These are phyloP conservation scores for Limulus polyphemus DNA, from an alignment of 2,888 invertebrate species.

Conservation along the genomic window DNA sequence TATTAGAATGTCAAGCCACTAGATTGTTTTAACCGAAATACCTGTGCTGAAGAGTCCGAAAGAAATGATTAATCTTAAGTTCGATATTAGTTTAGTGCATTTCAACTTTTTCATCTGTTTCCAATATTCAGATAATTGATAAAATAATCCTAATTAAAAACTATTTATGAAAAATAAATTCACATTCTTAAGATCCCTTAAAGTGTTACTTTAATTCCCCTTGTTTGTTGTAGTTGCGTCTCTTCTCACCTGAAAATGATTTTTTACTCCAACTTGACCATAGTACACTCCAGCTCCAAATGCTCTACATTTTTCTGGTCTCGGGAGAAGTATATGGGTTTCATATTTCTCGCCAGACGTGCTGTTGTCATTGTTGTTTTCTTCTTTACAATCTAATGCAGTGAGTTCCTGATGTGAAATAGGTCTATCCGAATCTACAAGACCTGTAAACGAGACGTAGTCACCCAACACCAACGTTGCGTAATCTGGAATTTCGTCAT, in stretches of 20 bases:
- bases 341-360: background rate
- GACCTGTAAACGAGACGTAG: conserved; percentile 12
- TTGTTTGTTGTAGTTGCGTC: no score
- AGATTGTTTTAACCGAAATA: no score
- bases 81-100: no score
- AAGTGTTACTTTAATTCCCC: no score
- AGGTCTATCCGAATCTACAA: conserved; percentile 10
- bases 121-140: no score
- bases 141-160: no score
- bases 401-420: conserved; percentile 1
- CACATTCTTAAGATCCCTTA: no score
- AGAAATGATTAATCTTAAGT: no score
- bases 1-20: no score
- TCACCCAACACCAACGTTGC: conserved; percentile 14
- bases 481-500: conserved; percentile 24
- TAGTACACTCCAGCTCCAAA: conserved; percentile 31
- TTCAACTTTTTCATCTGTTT: no score
- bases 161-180: no score
- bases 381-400: background rate
- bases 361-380: background rate
- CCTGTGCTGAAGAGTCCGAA: no score
- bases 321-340: background rate
- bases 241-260: conserved; percentile 33
- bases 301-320: conserved; percentile 23
- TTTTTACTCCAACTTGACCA: conserved; percentile 33